phyloP scores from a whole-genome alignment of 2,888 invertebrate genomes.

The Coenonympha glycerion region DNA sequence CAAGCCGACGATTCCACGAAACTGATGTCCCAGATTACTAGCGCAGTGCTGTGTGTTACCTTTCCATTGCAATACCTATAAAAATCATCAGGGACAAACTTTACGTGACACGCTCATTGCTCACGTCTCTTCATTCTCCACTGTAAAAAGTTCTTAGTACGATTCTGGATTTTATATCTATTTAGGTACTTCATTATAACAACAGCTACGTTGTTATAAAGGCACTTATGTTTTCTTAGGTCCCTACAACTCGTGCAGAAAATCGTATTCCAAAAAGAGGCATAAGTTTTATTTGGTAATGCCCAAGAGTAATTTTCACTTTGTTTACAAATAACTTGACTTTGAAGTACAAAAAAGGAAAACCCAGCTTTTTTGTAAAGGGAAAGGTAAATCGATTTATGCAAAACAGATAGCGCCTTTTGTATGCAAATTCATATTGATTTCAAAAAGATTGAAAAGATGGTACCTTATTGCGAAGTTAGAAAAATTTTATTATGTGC shows the following conservation, averaged over 20 bases:
- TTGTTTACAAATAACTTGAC: conserved; percentile 73
- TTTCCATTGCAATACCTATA: too few relatives aligned
- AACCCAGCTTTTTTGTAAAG: conserved; percentile 62
- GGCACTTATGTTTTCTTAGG: too few relatives aligned
- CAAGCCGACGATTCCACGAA: too few relatives aligned
- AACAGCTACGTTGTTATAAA: too few relatives aligned
- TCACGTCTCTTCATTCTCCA: too few relatives aligned
- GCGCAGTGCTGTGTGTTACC: too few relatives aligned
- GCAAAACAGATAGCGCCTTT: conserved; percentile 73
- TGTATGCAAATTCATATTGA: conserved; percentile 74
- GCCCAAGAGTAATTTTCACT: conserved; percentile 70
- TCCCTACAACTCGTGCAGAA: background rate
- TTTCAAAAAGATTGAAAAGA: conserved; percentile 32
- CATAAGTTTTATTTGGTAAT: conserved; percentile 70
- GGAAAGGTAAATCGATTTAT: conserved; percentile 75
- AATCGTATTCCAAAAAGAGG: conserved; percentile 31
- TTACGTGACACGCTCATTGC: too few relatives aligned
- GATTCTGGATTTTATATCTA: too few relatives aligned
- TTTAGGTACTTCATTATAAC: too few relatives aligned
- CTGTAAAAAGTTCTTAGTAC: too few relatives aligned
- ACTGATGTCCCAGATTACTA: too few relatives aligned
- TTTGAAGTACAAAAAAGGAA: conserved; percentile 64
- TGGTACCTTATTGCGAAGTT: conserved; percentile 8
- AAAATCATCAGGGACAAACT: too few relatives aligned
- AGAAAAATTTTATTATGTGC: conserved; percentile 1